phyloP scores from a whole-genome alignment of 2,888 invertebrate species.

The Dryobotodes eremita region DNA sequence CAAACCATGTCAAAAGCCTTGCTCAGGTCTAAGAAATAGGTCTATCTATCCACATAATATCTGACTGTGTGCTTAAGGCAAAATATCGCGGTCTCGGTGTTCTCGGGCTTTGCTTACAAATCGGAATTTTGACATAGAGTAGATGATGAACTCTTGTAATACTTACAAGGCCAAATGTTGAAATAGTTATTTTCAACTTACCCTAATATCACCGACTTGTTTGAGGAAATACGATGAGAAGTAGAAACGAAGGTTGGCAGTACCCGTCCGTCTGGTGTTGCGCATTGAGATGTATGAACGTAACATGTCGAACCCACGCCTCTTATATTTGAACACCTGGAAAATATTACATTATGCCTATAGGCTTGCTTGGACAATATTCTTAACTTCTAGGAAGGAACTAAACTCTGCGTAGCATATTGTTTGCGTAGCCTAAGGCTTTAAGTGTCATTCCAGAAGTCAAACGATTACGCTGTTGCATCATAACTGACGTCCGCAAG shows the following conservation, averaged over 20 bases:
- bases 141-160: neutral
- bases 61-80: too few relatives aligned
- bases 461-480: neutral
- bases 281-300: constrained; percentile 78
- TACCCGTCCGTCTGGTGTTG: constrained; percentile 69
- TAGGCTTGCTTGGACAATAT: neutral
- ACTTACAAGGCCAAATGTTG: neutral
- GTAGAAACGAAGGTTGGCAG: constrained; percentile 83
- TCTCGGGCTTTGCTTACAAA: neutral
- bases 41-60: too few relatives aligned
- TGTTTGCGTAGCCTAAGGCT: neutral
- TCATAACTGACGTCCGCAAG: neutral
- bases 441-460: neutral
- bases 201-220: constrained; percentile 86
- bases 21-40: too few relatives aligned
- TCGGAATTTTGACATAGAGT: neutral
- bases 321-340: constrained; percentile 87
- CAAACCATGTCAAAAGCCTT: too few relatives aligned
- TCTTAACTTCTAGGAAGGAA: neutral
- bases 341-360: constrained; percentile 44
- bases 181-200: constrained; percentile 64
- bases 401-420: neutral
- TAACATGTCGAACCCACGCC: constrained; percentile 81
- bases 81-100: too few relatives aligned
- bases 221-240: constrained; percentile 87